phyloP scores from a whole-genome alignment of 2,113 vertebrate genomes.

The Panthera tigris region DNA sequence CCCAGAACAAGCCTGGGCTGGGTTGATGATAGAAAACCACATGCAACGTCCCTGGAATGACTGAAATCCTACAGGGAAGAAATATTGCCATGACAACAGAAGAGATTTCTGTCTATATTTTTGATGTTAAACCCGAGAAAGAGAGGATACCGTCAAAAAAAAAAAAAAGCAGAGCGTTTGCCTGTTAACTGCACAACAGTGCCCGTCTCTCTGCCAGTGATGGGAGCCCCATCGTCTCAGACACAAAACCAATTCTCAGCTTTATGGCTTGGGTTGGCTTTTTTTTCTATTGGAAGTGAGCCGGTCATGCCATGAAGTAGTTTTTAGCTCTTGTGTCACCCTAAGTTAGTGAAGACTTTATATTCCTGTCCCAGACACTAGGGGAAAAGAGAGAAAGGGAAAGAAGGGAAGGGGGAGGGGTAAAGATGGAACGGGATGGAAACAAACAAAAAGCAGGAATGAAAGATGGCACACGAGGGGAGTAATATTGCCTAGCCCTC shows the following conservation, averaged over 20 bases:
- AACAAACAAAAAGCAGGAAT: background rate
- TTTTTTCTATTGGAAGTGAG: background rate
- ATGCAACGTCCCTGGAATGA: slow-evolving; percentile 55
- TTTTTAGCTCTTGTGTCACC: background rate
- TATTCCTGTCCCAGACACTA: background rate
- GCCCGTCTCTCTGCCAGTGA: background rate
- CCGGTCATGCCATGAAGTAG: background rate
- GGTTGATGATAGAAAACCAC: slow-evolving; percentile 62
- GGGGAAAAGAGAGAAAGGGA: background rate
- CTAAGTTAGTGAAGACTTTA: background rate
- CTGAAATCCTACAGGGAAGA: slow-evolving; percentile 69
- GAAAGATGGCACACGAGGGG: background rate
- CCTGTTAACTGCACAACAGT: background rate
- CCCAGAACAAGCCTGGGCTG: slow-evolving; percentile 46
- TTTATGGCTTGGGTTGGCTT: background rate
- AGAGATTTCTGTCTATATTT: slow-evolving; percentile 65
- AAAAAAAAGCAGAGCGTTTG: background rate
- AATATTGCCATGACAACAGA: slow-evolving; percentile 66
- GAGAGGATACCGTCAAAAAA: slow-evolving; percentile 23
- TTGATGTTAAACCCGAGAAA: slow-evolving; percentile 12
- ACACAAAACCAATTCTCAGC: background rate
- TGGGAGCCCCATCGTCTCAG: background rate
- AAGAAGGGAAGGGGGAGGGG: background rate
- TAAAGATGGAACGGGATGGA: background rate
- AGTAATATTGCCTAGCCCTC: background rate